Evolutionary conservation across 2,113 vertebrate species (phyloP).

Genomic region (Felis chaus): DNA sequence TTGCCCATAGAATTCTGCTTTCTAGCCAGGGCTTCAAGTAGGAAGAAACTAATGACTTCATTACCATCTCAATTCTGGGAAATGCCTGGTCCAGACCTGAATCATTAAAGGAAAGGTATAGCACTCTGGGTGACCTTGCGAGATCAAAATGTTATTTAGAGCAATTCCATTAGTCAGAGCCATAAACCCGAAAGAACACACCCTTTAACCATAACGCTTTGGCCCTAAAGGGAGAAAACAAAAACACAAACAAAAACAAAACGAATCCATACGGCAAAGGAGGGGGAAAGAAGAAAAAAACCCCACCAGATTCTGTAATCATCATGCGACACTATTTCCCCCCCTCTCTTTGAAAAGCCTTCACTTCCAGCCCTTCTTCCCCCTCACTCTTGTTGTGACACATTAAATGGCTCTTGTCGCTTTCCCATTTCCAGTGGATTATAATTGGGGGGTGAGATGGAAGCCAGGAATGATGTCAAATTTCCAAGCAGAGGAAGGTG

Average conservation of each 20-base stretch:
- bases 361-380: slow-evolving; percentile 70
- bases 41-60: slow-evolving; percentile 91
- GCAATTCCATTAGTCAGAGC: slow-evolving; percentile 86
- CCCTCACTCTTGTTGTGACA: slow-evolving; percentile 74
- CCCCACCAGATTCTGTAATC: slow-evolving; percentile 62
- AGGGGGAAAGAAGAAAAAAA: not conserved
- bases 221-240: slow-evolving; percentile 68
- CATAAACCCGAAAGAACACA: slow-evolving; percentile 84
- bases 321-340: slow-evolving; percentile 64
- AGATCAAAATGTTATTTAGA: slow-evolving; percentile 88
- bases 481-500: slow-evolving; percentile 71
- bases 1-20: slow-evolving; percentile 87
- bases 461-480: slow-evolving; percentile 81
- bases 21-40: slow-evolving; percentile 88
- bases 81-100: slow-evolving; percentile 88
- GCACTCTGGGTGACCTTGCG: slow-evolving; percentile 87
- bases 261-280: not conserved
- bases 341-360: slow-evolving; percentile 71
- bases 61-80: slow-evolving; percentile 93
- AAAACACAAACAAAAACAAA: not conserved
- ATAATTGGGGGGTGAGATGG: slow-evolving; percentile 78
- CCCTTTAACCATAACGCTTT: slow-evolving; percentile 73
- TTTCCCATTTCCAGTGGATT: slow-evolving; percentile 73
- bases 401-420: slow-evolving; percentile 73
- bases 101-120: slow-evolving; percentile 89